Evolutionary conservation across 2,888 invertebrate genomes (phyloP), one percentile per base, ranked within the genome.

Genomic region (Pseudococcus viburni): DNA sequence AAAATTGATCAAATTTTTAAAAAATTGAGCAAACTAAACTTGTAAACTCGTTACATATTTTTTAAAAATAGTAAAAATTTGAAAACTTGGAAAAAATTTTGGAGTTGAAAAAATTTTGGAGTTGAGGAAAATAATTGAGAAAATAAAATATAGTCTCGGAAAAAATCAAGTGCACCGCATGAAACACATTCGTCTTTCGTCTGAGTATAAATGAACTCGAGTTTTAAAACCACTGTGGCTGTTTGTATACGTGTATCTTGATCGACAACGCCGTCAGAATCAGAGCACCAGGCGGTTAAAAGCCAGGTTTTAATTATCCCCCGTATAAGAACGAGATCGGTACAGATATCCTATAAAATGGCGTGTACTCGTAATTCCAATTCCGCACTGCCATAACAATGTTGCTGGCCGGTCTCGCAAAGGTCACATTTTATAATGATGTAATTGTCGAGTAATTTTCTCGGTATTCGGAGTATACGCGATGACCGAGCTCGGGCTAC

Each of bases 381-480:
- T 73, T 73, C 73, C 33, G 15, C 33, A 1, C 73, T 17, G 42
- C 3, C 33, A 33, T 33, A 73, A 73, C 73, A 73, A 73, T 73
- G 73, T 73, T 64, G 64, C 22, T 17, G 33, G 39, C 33, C 73
- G 73, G 73, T 73, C 15, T 33, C 33, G 33, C 73, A 73, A 73
- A 73, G 73, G 73, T 73, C 73, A 73, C 73, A 73, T 73, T 73
- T 33, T 33, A 73, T 73, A 73, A 73, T 73, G 73, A 73, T 73
- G 33, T 73, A 73, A 73, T 73, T 73, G 73, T 12, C 73, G 73
- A 73, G 73, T 17, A 73, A 73, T 73, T 73, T 73, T 73, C 73
- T 73, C 73, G 73, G 73, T 73, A 73, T 73, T 73, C 73, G 73
- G 73, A 73, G 73, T 73, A 73, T 33, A 33, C 73, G 73, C 64